Evolutionary conservation across 2,113 vertebrate species (phyloP), one percentile per base, ranked within the genome.

Genomic region (Pao palembangensis): DNA sequence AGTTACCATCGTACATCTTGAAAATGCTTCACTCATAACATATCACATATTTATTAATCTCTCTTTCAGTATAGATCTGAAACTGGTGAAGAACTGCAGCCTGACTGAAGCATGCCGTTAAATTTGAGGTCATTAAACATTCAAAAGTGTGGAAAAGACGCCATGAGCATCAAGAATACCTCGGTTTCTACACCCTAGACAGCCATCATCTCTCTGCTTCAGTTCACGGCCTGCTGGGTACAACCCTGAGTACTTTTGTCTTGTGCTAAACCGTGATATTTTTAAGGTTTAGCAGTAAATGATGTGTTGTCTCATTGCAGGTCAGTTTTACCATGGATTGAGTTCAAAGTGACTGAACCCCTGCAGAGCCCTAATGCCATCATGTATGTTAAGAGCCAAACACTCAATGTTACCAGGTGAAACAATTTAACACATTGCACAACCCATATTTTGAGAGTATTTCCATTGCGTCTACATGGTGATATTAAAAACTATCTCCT

Each of bases 191-290:
- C 20, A 93, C 90, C 5, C 2, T 94, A 65, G 91, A 94, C 67
- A 91, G 90, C 61, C 90, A 91, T 71, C 84, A 82, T 43, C 65
- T 97, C 44, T 95, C 95, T 44, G 38, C 76, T n/a, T 82, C 78
- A 31, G 94, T 94, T 17, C 93, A 95, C 12, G 95, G 95, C 19
- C 88, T 96, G n/a, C 81, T 97, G 80, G 94, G 95, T 98, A 81
- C 6, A 1, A 68, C 7, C 18, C 2, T 21, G 14, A 25, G 28
- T 1, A 19, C 5, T 54, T 6, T 58, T 55, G 21, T 47, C 8
- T 47, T n/a, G 17, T 47, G 44, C 44, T 16, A 17, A 47, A 42
- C 21, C 14, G 34, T 38, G 34, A 38, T 10, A 38, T 38, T 38
- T 38, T 38, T 38, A 38, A 38, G 34, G 11, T 38, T 38, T 12